Base-by-base conservation (phyloP, 2,888 invertebrate species). In the Trachelus iudaicus region DNA sequence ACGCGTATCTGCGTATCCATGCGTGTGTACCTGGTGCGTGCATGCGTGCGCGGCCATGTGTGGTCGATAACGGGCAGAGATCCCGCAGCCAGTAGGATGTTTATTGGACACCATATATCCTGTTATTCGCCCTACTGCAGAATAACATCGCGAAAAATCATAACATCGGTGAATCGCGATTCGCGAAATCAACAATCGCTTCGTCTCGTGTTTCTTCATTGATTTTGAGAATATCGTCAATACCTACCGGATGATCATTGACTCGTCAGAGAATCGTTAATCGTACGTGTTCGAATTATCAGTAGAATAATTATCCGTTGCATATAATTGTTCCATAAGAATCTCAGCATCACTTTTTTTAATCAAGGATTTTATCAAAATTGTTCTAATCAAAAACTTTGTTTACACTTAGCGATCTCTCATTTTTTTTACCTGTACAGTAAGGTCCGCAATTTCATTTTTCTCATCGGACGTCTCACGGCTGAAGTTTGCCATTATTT, bases 21-120 rank as follows among this genome's bases (percentile, higher is more conserved):
- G 69, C 76, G 80, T 31, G 75, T 56, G 74, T 35, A 75, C 73
- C 73, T 74, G 73, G 71, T 69, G 73, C 73, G 80, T 74, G 80
- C 83, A 82, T 80, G 84, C 83, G 82, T 81, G 81, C 77, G 83
- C 81, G 85, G 78, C 81, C 81, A 84, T 83, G 85, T 86, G 87
- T 87, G 89, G 89, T 90, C 90, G 89, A 90, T 89, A 91, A 89
- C 89, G 83, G 75, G 76, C 31, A 40, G 75, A 79, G 77, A 75
- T 79, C 76, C 69, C 56, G 73, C 74, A 73, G 76, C 77, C 77
- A 76, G 81, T 83, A 87, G 90, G 89, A 90, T 91, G 90, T 90
- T 88, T 89, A 91, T 89, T 87, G 91, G 91, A 91, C 91, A 91
- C 91, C 89, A 88, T 88, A 89, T 91, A 91, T 91, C 91, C 91